Conservation (phyloP, 2,113 vertebrate genomes). For the Coracopsis vasa region DNA sequence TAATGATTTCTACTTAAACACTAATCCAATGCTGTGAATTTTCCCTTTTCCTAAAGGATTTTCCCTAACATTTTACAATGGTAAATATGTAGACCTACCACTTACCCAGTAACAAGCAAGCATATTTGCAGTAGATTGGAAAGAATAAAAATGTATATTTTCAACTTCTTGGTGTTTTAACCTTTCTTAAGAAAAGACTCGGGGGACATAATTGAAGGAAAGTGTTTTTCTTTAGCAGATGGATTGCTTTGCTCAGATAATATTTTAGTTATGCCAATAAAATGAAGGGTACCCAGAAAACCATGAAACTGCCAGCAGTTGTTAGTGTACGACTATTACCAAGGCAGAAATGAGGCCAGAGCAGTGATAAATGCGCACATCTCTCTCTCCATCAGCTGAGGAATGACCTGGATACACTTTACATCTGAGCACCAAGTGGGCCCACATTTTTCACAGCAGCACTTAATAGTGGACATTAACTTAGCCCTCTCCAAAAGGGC, state of each 20-base stretch:
- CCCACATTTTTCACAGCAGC: constrained; percentile 93
- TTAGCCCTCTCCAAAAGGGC: constrained; percentile 81
- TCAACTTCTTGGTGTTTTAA: constrained; percentile 70
- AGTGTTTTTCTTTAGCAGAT: constrained; percentile 78
- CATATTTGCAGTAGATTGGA: constrained; percentile 32
- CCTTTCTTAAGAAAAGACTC: constrained; percentile 73
- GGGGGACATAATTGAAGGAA: constrained; percentile 70
- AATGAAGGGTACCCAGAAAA: constrained; percentile 81
- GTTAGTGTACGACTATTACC: constrained; percentile 87
- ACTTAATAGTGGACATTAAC: constrained; percentile 90
- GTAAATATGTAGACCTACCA: constrained; percentile 30
- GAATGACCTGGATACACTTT: constrained; percentile 91
- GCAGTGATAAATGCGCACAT: constrained; percentile 89
- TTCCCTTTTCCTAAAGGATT: not conserved
- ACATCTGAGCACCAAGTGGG: constrained; percentile 85
- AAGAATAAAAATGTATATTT: constrained; percentile 72
- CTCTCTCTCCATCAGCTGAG: constrained; percentile 85
- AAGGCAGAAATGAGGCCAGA: constrained; percentile 95
- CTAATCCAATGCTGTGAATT: not conserved
- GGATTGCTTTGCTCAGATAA: constrained; percentile 72
- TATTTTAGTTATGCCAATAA: constrained; percentile 81
- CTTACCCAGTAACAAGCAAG: not conserved
- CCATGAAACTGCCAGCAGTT: constrained; percentile 82
- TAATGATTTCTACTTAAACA: constrained; percentile 31
- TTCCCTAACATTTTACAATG: not conserved